Conservation (phyloP, 2,888 invertebrate species). For the Epinotia demarniana region DNA sequence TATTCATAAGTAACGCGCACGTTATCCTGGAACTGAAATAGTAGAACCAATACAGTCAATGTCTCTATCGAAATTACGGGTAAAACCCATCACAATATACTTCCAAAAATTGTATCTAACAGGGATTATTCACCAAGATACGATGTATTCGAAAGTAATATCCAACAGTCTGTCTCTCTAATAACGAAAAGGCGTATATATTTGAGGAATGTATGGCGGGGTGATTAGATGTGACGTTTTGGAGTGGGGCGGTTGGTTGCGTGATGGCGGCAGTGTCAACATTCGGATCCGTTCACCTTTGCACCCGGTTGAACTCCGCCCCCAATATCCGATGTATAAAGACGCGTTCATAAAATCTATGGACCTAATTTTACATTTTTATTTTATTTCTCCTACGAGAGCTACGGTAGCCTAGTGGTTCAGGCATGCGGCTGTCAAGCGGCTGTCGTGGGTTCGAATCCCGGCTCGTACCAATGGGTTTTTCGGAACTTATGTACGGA, state of each 20-base stretch:
- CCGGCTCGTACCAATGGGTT: too few relatives aligned
- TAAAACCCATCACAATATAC: conserved; percentile 9
- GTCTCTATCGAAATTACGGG: conserved; percentile 37
- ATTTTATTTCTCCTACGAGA: too few relatives aligned
- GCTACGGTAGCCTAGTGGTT: too few relatives aligned
- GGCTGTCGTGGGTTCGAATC: too few relatives aligned
- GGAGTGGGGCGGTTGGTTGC: conserved; percentile 18
- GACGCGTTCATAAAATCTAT: background rate
- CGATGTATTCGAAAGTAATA: background rate
- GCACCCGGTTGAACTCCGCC: conserved; percentile 39
- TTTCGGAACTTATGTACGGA: too few relatives aligned
- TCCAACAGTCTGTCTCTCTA: background rate
- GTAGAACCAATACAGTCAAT: conserved; percentile 18
- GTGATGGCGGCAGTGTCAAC: conserved; percentile 39
- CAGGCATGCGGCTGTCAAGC: too few relatives aligned
- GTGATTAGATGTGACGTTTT: conserved; percentile 15
- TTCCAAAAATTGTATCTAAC: background rate
- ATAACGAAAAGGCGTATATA: background rate
- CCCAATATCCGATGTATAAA: conserved; percentile 33
- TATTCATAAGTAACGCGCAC: conserved; percentile 10
- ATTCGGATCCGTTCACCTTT: conserved; percentile 44
- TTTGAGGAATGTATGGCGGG: background rate
- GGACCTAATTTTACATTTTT: too few relatives aligned
- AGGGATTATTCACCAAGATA: background rate
- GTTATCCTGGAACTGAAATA: conserved; percentile 1